Conservation (phyloP, 2,797 vertebrate genomes). For the Taenioides sp. region DNA sequence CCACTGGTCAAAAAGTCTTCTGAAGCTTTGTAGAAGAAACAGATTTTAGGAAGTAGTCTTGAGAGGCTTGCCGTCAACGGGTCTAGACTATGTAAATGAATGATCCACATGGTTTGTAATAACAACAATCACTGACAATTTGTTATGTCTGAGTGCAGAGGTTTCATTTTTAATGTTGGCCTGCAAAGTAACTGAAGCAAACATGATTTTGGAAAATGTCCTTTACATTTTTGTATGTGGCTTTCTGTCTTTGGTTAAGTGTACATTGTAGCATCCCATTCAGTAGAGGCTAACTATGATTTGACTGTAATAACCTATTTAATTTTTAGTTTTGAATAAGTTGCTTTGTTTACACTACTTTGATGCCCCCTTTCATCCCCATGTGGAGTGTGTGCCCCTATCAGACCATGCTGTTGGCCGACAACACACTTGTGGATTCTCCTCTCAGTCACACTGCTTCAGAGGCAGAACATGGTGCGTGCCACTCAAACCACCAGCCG, state of each 20-base stretch:
- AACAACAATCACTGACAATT: slow-evolving; percentile 37
- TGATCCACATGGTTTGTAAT: slow-evolving; percentile 37
- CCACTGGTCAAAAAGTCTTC: slow-evolving; percentile 25
- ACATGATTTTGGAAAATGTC: slow-evolving; percentile 39
- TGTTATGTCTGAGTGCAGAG: slow-evolving; percentile 43
- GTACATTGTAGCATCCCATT: slow-evolving; percentile 30
- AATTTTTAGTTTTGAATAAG: slow-evolving; percentile 10
- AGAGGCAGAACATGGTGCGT: slow-evolving; percentile 58
- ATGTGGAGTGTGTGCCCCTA: slow-evolving; percentile 44
- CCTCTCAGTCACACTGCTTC: slow-evolving; percentile 43
- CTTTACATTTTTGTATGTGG: slow-evolving; percentile 39
- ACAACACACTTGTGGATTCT: slow-evolving; percentile 62
- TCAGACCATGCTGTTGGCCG: slow-evolving; percentile 64
- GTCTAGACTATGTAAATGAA: slow-evolving; percentile 36
- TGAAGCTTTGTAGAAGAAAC: slow-evolving; percentile 25
- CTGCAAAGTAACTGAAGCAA: slow-evolving; percentile 46
- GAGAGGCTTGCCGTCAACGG: slow-evolving; percentile 30
- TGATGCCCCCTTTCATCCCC: slow-evolving; percentile 5
- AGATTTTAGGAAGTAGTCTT: slow-evolving; percentile 43
- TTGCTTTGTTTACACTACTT: slow-evolving; percentile 20
- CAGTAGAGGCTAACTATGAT: background rate
- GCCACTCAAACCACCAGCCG: slow-evolving; percentile 65
- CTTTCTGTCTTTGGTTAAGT: slow-evolving; percentile 33
- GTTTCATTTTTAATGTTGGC: slow-evolving; percentile 40
- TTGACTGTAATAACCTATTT: too few relatives aligned